These are phyloP conservation scores for Micrastur ruficollis DNA, from an alignment of 2,797 vertebrate genomes.

Conservation along the genomic window DNA sequence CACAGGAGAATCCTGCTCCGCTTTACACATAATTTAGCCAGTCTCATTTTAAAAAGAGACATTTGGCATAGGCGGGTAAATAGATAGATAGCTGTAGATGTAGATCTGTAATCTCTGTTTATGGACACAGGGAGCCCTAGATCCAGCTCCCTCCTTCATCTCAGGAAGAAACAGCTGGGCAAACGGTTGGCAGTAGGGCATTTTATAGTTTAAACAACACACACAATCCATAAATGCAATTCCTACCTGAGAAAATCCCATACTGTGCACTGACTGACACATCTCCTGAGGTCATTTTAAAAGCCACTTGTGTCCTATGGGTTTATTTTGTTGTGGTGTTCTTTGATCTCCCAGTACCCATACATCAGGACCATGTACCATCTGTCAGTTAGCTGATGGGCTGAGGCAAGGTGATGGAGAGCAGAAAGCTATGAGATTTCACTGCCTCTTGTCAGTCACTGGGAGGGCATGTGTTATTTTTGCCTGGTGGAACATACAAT, in stretches of 20 bases:
- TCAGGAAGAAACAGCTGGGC: neutral
- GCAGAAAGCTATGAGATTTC: neutral
- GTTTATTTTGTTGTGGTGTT: slow-evolving; percentile 32
- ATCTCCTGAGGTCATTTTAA: slow-evolving; percentile 27
- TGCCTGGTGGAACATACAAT: neutral
- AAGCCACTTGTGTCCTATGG: slow-evolving; percentile 15
- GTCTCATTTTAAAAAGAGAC: neutral
- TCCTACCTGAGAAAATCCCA: slow-evolving; percentile 32
- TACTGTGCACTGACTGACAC: neutral
- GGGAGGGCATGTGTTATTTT: neutral
- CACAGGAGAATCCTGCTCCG: neutral
- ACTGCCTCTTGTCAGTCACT: slow-evolving; percentile 7
- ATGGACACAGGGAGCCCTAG: neutral
- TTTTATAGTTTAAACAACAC: slow-evolving; percentile 22
- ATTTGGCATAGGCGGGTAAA: neutral
- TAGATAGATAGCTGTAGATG: neutral
- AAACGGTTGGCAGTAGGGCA: neutral
- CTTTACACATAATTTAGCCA: neutral
- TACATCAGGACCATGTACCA: neutral
- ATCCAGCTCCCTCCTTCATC: neutral
- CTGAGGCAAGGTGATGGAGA: neutral
- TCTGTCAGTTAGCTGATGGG: slow-evolving; percentile 24
- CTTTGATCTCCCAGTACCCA: slow-evolving; percentile 14
- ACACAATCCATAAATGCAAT: neutral
- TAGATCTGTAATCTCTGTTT: neutral